These are phyloP conservation scores for Exephanes ischioxanthus DNA, from an alignment of 2,888 invertebrate genomes.

Conservation along the genomic window DNA sequence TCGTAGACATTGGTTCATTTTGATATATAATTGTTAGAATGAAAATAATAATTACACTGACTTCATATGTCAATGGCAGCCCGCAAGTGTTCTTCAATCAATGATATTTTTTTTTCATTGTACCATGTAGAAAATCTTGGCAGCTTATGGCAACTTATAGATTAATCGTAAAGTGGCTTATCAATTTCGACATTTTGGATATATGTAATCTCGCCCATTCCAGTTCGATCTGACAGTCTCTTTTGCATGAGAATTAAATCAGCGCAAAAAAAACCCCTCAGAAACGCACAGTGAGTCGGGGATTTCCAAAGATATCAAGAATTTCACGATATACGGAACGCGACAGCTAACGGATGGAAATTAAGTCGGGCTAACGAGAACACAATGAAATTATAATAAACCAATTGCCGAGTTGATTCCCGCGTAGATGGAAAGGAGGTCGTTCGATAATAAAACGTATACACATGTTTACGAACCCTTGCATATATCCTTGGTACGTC, in stretches of 20 bases:
- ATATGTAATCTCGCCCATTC: not conserved
- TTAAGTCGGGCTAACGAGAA: conserved; percentile 83
- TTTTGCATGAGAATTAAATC: too few relatives aligned
- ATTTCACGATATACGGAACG: not conserved
- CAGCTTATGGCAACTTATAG: not conserved
- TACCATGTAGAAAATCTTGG: not conserved
- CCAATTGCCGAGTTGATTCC: conserved; percentile 83
- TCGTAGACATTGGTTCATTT: too few relatives aligned
- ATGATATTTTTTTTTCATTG: too few relatives aligned
- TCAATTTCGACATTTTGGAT: not conserved
- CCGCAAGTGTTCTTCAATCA: too few relatives aligned
- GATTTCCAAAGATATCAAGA: not conserved
- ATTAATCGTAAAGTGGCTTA: not conserved
- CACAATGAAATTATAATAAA: conserved; percentile 84
- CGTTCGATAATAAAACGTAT: conserved; percentile 84
- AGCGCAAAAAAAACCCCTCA: too few relatives aligned
- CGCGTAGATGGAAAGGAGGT: conserved; percentile 80
- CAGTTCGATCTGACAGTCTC: too few relatives aligned
- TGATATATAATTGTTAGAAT: too few relatives aligned
- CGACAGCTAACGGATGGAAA: conserved; percentile 70
- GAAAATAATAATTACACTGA: too few relatives aligned
- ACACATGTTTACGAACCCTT: not conserved
- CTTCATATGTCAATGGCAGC: too few relatives aligned
- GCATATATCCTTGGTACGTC: not conserved
- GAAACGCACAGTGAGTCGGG: too few relatives aligned